These are phyloP conservation scores for Tipula unca DNA, from an alignment of 2,888 invertebrate genomes.

Conservation along the genomic window DNA sequence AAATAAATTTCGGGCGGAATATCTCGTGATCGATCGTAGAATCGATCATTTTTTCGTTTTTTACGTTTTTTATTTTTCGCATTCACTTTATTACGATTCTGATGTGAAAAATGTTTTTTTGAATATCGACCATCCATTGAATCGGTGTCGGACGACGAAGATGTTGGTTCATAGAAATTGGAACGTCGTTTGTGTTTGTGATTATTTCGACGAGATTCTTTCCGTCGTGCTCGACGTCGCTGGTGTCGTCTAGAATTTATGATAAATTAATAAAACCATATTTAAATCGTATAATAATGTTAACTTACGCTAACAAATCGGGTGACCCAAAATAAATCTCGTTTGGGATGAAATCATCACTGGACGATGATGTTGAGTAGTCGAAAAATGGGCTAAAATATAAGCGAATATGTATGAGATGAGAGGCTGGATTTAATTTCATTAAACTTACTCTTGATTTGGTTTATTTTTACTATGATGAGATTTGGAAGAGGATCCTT, in stretches of 20 bases:
- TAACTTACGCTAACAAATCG: slow-evolving; percentile 21
- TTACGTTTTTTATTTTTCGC: slow-evolving; percentile 35
- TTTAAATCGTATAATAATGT: background rate
- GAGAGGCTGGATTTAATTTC: background rate
- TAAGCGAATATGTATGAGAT: background rate
- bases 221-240: background rate
- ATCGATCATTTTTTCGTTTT: slow-evolving; percentile 46
- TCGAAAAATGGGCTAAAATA: slow-evolving; percentile 17
- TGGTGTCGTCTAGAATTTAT: background rate
- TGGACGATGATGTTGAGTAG: slow-evolving; percentile 23
- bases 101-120: background rate
- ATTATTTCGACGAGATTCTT: background rate
- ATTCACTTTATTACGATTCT: background rate
- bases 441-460: background rate
- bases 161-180: background rate
- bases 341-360: slow-evolving; percentile 27
- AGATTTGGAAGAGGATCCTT: background rate
- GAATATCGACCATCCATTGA: background rate
- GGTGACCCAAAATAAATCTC: slow-evolving; percentile 28
- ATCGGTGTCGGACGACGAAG: background rate
- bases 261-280: background rate
- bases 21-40: slow-evolving; percentile 31
- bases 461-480: background rate
- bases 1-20: slow-evolving; percentile 49
- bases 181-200: background rate